phyloP scores from a whole-genome alignment of 2,888 invertebrate genomes.

The Meloe dianella region DNA sequence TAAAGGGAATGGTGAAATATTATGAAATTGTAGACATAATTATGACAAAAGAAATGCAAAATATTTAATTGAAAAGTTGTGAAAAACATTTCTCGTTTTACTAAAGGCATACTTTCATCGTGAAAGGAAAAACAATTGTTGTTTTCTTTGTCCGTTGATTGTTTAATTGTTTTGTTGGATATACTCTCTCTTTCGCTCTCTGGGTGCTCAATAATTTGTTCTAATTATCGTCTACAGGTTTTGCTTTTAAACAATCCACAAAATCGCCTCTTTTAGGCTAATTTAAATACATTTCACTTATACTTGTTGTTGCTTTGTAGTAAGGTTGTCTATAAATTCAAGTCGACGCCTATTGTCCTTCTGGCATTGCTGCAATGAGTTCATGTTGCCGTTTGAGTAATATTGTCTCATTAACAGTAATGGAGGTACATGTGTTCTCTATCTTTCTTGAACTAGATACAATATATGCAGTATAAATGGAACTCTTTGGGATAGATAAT shows the following conservation, averaged over 20 bases:
- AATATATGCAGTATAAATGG: no score
- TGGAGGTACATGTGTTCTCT: conserved; percentile 11
- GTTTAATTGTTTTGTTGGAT: no score
- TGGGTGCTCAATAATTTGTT: neutral
- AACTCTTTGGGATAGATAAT: neutral
- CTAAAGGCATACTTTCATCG: neutral
- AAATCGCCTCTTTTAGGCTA: neutral
- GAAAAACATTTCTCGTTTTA: neutral
- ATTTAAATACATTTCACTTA: neutral
- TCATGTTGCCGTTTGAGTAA: conserved; percentile 17
- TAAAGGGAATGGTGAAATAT: neutral
- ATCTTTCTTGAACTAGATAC: neutral
- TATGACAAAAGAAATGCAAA: neutral
- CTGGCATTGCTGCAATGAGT: conserved; percentile 5
- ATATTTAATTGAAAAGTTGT: neutral
- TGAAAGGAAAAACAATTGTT: neutral
- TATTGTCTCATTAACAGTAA: conserved; percentile 29
- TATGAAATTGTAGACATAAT: neutral
- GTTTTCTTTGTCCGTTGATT: no score
- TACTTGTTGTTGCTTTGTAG: neutral
- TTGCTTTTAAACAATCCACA: conserved; percentile 21
- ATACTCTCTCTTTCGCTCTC: neutral
- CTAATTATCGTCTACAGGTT: neutral
- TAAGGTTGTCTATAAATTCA: conserved; percentile 5
- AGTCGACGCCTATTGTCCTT: conserved; percentile 17